Percentiles rank a stretch among this genome's conserved stretches.
phyloP scores from a whole-genome alignment of 2,113 vertebrate species.

The Heterotis niloticus region DNA sequence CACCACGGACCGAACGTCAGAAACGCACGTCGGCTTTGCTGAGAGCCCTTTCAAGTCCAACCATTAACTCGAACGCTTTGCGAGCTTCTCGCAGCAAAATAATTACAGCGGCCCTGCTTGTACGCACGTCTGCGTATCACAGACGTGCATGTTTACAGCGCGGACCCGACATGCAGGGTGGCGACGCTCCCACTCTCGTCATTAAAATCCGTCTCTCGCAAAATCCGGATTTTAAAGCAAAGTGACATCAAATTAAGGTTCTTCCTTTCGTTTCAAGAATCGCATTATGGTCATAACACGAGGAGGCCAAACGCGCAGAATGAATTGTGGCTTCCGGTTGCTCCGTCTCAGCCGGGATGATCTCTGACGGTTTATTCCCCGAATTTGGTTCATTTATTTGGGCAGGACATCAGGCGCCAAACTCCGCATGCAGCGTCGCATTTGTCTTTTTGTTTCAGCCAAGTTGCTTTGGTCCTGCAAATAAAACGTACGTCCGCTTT shows the following conservation, averaged over 20 bases:
- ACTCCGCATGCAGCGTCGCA: not conserved
- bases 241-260: no score
- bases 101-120: slow-evolving; percentile 15
- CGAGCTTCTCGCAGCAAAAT: slow-evolving; percentile 15
- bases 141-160: not conserved
- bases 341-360: not conserved
- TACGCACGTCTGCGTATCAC: not conserved
- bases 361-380: not conserved
- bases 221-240: no score
- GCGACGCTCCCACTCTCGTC: not conserved
- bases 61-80: slow-evolving; percentile 11
- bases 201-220: not conserved
- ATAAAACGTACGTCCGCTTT: no score
- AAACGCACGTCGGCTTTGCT: slow-evolving; percentile 7
- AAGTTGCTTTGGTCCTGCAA: no score
- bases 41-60: slow-evolving; percentile 27
- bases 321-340: not conserved
- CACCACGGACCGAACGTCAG: slow-evolving; percentile 27
- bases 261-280: no score
- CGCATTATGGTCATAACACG: no score
- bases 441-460: no score
- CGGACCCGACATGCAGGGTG: not conserved
- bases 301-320: no score
- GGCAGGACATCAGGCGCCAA: not conserved
- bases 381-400: not conserved